Base-by-base conservation (phyloP, 2,797 vertebrate genomes). In the Halcyon badia region DNA sequence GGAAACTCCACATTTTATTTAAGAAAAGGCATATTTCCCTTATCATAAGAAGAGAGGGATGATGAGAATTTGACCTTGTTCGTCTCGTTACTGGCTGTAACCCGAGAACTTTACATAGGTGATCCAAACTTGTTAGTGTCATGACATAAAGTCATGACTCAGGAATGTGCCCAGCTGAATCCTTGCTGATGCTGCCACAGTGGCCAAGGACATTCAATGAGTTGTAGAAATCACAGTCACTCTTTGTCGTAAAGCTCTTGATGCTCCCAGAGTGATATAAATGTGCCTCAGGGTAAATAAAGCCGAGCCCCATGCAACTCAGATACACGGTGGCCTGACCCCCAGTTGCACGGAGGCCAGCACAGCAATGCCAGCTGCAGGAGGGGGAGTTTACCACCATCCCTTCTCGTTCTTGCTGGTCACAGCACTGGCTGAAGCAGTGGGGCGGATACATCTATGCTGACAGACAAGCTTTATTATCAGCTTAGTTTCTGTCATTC, bases 1-100 rank as follows among this genome's bases (percentile, higher is more conserved):
- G 49, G n/a, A 91, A 90, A 88, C 60, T 60, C 41, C 31, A 64
- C 41, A 64, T 90, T 90, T 83, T 91, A 25, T 28, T 80, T n/a
- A 54, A 90, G 57, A 93, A 93, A 65, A 69, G 20, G 15, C 35
- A 2, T 58, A 33, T 80, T 94, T 80, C n/a, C 37, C 33, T 85
- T 69, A 46, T 54, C 41, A 46, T n/a, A 80, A 90, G 24, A 17
- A 51, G 51, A 57, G 25, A 77, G 10, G 42, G 39, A 88, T 6
- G 30, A 75, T 87, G 62, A 83, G 62, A 83, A 65, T 78, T 87
- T 71, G 18, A 77, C 58, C 54, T 72, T 69, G 9, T 44, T 92
- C 18, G 5, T 83, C 44, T 87, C 0, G 0, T 56, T 37, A 22
- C 28, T 77, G 75, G 24, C 52, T 84, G 48, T 51, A 89, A 62